Conservation (phyloP, 2,888 invertebrate genomes). For the Yponomeuta malinellus region DNA sequence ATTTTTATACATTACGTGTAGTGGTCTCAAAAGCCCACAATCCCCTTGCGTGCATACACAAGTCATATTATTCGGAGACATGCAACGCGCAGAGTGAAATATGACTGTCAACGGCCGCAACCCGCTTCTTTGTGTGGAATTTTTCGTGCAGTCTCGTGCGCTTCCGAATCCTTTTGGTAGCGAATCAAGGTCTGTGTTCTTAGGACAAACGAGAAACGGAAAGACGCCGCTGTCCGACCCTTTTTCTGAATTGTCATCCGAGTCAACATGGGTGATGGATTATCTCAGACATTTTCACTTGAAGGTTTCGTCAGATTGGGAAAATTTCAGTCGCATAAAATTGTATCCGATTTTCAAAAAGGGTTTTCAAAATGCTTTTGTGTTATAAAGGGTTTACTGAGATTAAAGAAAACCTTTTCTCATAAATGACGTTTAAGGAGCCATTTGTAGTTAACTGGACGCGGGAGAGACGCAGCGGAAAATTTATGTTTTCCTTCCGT, state of each 20-base stretch:
- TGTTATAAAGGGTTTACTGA: no score
- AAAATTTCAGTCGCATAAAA: background rate
- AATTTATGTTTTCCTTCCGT: constrained; percentile 13
- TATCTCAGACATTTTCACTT: background rate
- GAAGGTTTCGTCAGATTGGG: background rate
- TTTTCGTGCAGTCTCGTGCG: constrained; percentile 9
- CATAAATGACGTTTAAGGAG: background rate
- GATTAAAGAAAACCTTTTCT: background rate
- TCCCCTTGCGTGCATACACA: background rate
- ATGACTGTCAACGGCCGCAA: constrained; percentile 26
- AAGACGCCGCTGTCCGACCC: background rate
- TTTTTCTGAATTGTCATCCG: background rate
- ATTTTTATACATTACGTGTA: constrained; percentile 2
- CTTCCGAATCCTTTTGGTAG: constrained; percentile 12
- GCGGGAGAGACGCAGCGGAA: background rate
- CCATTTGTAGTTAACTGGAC: constrained; percentile 12
- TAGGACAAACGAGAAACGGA: constrained; percentile 6
- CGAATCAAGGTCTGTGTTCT: constrained; percentile 10
- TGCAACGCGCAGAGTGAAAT: constrained; percentile 35
- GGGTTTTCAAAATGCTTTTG: no score
- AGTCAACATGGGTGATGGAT: constrained; percentile 8
- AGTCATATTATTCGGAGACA: constrained; percentile 22
- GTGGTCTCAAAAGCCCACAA: constrained; percentile 7
- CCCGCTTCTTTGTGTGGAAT: constrained; percentile 16
- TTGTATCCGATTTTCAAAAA: background rate